Evolutionary conservation across 1,140 invertebrate genomes (phyloP), one percentile per base, ranked within the genome.

Genomic region (Diorhabda carinulata): DNA sequence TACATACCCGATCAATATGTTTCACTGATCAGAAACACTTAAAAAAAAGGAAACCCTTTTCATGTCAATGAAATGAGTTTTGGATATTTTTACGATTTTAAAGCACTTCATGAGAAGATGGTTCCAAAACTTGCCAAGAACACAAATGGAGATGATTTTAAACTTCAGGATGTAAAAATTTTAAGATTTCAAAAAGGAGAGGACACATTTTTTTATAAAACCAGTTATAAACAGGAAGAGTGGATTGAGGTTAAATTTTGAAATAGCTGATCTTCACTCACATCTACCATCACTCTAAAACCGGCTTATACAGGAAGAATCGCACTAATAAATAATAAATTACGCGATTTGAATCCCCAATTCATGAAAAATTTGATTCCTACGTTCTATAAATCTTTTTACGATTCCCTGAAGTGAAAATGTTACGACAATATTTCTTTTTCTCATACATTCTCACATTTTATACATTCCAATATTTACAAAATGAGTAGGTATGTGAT

Each of bases 21-120:
- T 72, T 70, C 77, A 52, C 8, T 68, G 7, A 68, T 68, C 8
- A 62, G 67, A 57, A 78, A 74, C 69, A 67, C 74, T 7, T 78
- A 79, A 73, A 64, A 66, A 58, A 67, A 68, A 41, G 61, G 68
- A 6, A 25, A 25, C 25, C 25, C 25, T 25, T 25, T 25, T 25
- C 25, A 25, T 25, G 25, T 25, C 9, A 64, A 71, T 43, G 70
- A 71, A 69, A 43, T 71, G 63, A 43, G 57, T 61, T 69, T 56
- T 61, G 47, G 25, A 60, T 66, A 71, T 69, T 71, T 71, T 43
- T 40, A 57, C 64, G 67, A 69, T 43, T 43, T 64, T 5, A 64
- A 69, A 41, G 5, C 60, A 25, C 43, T 68, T 25, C 44, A 56
- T 57, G n/a, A 62, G 0, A 44, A 57, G 42, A 62, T 68, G 42